Evolutionary conservation across 2,888 invertebrate species (phyloP), one percentile per base, ranked within the genome.

Genomic region (Philereme vetulata): DNA sequence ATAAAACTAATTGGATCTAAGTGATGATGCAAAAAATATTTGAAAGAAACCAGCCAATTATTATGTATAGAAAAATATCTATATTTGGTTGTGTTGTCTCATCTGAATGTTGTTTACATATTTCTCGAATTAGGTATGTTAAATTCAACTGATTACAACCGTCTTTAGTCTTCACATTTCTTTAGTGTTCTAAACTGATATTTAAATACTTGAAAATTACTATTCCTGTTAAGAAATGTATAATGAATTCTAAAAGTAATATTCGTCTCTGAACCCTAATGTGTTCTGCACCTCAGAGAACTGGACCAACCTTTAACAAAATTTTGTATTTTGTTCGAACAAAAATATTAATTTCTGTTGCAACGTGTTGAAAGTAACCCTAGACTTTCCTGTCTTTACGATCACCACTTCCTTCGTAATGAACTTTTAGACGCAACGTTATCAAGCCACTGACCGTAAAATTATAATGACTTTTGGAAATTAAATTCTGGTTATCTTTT

Each of bases 391-490:
- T 48, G 21, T 36, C 42, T 43, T 49, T 49, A 49, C 9, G 9
- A 10, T 6, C 47, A 53, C 47, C 21, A 56, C 56, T 62, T 57
- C 56, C 40, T 57, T 42, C 11, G 32, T 53, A 60, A 61, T 62
- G 51, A 45, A 52, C 36, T 40, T 65, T 51, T 53, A 62, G 66
- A 67, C 49, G 50, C 50, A 60, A 11, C 33, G 47, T 49, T 65
- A 63, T 60, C 61, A 63, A 58, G 51, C 33, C 35, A 61, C 56
- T n/a, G 45, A 38, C 65, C 63, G 54, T 66, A 67, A 67, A 64
- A 66, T 66, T 66, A 64, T 63, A 64, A 69, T 67, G 64, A 67
- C 63, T 67, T 69, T 66, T 66, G 60, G 56, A 68, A 68, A 64
- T 66, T 70, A 62, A 67, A 67, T 67, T 56, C 63, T 57, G 54